Base-by-base conservation (phyloP, 2,888 invertebrate species). In the Campoplex nolae region DNA sequence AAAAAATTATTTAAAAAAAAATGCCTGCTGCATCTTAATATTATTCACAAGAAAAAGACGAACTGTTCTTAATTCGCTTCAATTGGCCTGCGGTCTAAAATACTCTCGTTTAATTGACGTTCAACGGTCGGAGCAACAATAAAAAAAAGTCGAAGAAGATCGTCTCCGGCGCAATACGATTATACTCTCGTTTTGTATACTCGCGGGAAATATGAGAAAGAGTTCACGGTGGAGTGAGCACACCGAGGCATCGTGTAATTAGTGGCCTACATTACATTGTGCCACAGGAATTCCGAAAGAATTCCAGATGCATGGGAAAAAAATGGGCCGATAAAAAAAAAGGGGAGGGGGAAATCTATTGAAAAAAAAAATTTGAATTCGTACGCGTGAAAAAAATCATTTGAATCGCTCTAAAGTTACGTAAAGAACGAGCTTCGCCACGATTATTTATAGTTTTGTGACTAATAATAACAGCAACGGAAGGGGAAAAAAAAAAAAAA, bases 51-150 rank as follows among this genome's bases (percentile, higher is more conserved):
- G 58, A 70, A 18, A 65, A 42, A 28, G 42, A 54, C 7, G 42
- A 28, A 68, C 35, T 85, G 79, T 84, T 87, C 90, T 91, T 89
- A 92, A 92, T 92, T 90, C 82, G 73, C 67, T 81, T 83, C 91
- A 93, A 92, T 93, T 92, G 90, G 80, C 81, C 62, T 79, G 78
- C 87, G 90, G 89, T 90, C 92, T 88, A 90, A 71, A 91, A 92
- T 91, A 90, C 89, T 89, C 74, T 28, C 6, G 85, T 90, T 91
- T 74, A 91, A 92, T 91, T 90, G 65, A 51, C n/a, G 73, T 73
- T 78, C n/a, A 76, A 71, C 83, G 84, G 74, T 28, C 32, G 65
- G 48, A 77, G 65, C 51, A 51, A 77, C 45, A 70, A 56, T 23
- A n/a, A 67, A 32, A 70, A 70, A 38, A 38, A 23, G 56, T 6